Conservation (phyloP, 2,888 invertebrate species). For the Abrostola triplasia region DNA sequence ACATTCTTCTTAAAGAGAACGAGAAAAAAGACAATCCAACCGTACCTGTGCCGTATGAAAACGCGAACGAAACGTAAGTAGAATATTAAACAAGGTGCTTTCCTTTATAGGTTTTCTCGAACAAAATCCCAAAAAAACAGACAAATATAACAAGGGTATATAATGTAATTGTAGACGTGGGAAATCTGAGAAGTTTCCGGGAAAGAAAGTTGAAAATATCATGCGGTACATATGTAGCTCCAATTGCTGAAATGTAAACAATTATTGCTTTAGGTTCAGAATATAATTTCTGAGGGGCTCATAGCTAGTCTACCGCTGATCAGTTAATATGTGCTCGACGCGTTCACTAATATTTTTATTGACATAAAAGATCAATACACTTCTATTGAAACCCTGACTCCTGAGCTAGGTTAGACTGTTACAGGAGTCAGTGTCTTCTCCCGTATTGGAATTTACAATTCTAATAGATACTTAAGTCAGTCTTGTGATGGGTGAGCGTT, state of each 20-base stretch:
- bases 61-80: slow-evolving; percentile 5
- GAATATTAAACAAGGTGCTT: slow-evolving; percentile 8
- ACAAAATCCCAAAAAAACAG: slow-evolving; percentile 3
- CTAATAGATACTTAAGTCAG: too few relatives aligned
- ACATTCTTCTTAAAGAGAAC: background rate
- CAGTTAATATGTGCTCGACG: too few relatives aligned
- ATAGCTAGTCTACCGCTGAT: too few relatives aligned
- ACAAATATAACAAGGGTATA: slow-evolving; percentile 8
- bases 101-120: slow-evolving; percentile 5
- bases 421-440: too few relatives aligned
- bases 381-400: too few relatives aligned
- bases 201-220: slow-evolving; percentile 14
- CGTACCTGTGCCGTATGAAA: background rate
- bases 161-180: slow-evolving; percentile 28
- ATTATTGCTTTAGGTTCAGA: background rate
- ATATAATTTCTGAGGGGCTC: too few relatives aligned
- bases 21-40: background rate
- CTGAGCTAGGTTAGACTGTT: too few relatives aligned
- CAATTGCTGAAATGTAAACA: slow-evolving; percentile 21
- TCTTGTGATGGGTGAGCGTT: too few relatives aligned
- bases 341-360: too few relatives aligned
- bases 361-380: too few relatives aligned
- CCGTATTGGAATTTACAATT: too few relatives aligned
- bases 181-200: slow-evolving; percentile 20
- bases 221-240: slow-evolving; percentile 21